Evolutionary conservation across 2,797 vertebrate species (phyloP).

Genomic region (Harpagifer antarcticus): DNA sequence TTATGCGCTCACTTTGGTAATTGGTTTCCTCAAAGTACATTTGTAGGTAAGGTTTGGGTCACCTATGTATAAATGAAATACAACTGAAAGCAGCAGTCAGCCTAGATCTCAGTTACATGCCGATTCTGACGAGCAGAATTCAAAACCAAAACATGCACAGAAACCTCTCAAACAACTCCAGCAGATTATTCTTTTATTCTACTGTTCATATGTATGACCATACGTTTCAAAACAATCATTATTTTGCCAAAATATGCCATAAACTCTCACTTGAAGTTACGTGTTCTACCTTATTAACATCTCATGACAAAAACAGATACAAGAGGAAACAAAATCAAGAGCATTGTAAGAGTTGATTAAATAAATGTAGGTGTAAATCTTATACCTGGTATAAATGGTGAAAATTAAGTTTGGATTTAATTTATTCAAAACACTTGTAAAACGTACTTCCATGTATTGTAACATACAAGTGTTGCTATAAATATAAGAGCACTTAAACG

Average conservation of each 20-base stretch:
- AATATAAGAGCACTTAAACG: background rate
- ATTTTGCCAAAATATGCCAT: background rate
- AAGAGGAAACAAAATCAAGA: background rate
- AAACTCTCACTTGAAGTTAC: background rate
- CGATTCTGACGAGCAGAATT: background rate
- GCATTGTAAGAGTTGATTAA: background rate
- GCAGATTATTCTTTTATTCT: background rate
- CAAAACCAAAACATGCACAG: background rate
- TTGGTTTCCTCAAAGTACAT: background rate
- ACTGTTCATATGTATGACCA: no score
- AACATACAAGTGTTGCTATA: background rate
- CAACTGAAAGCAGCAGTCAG: constrained; percentile 10
- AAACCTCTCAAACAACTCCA: background rate
- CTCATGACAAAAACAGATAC: background rate
- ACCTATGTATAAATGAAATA: constrained; percentile 13
- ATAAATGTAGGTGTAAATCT: no score
- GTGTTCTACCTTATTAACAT: background rate
- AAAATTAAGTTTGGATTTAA: no score
- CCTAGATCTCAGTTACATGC: background rate
- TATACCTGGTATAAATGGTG: background rate
- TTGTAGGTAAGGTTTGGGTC: background rate
- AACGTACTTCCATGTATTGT: background rate
- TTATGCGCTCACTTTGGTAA: background rate
- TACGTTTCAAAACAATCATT: background rate
- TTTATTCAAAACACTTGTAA: background rate